Evolutionary conservation across 2,888 invertebrate genomes (phyloP), one percentile per base, ranked within the genome.

Genomic region (Epistrophe eligans): DNA sequence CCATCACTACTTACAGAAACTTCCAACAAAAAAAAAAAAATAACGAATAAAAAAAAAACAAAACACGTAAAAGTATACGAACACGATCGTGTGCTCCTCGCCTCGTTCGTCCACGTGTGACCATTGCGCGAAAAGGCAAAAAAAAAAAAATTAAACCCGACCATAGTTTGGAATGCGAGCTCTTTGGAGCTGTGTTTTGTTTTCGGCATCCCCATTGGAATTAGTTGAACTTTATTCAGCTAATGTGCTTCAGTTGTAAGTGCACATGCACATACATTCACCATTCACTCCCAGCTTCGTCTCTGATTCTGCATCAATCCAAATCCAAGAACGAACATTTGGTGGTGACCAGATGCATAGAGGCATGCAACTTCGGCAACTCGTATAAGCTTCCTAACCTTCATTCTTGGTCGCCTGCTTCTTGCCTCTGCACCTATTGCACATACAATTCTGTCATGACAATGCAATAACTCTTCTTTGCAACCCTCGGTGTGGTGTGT

Each of bases 221-320:
- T 87, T 87, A 87, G 87, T 83, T 87, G 87, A 83, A 83, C 71
- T 87, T 72, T 79, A 87, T 83, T 83, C 79, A 83, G 74, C 82
- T 83, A 87, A 87, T 87, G 83, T 82, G 82, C 74, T 64, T 83
- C 70, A 85, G 77, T 77, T 84, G 80, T 60, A 85, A 85, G 60
- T 83, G 58, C 48, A 55, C 55, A 74, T 81, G 57, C 38, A 58
- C 58, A 74, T 7, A 32, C 24, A 24, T 24, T 4, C 32, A 32
- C 32, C 72, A 57, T 50, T 19, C 40, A 58, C 57, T 52, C 24
- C n/a, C 38, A 35, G 19, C 50, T 48, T 17, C 58, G 60, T 32
- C 70, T 43, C 17, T 50, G 55, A 76, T 77, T 57, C 66, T 24
- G 62, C 84, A 77, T 84, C 77, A 84, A 81, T 77, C 84, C 76